Evolutionary conservation across 2,113 vertebrate species (phyloP).

Genomic region (Pelobates fuscus): DNA sequence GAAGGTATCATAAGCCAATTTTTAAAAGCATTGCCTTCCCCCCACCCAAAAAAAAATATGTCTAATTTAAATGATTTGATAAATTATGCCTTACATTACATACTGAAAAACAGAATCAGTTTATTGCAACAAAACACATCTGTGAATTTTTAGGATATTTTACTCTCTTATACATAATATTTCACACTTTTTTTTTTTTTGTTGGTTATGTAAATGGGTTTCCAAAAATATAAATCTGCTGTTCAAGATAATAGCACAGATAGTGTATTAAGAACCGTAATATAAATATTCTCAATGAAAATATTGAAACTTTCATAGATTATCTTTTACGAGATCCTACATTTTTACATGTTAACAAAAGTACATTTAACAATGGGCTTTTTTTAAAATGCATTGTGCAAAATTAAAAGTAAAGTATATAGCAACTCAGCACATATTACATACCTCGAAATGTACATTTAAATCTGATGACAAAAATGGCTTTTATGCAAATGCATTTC

Average conservation of each 20-base stretch:
- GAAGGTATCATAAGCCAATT: slow-evolving; percentile 51
- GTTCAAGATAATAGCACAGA: neutral
- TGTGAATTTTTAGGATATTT: slow-evolving; percentile 24
- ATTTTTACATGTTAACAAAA: too few relatives aligned
- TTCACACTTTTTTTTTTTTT: slow-evolving; percentile 8
- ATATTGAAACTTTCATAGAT: too few relatives aligned
- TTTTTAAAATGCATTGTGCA: too few relatives aligned
- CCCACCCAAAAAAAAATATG: slow-evolving; percentile 38
- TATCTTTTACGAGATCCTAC: too few relatives aligned
- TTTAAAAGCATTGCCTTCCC: slow-evolving; percentile 46
- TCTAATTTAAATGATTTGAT: slow-evolving; percentile 50
- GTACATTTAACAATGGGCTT: too few relatives aligned
- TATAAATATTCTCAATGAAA: too few relatives aligned
- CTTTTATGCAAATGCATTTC: too few relatives aligned
- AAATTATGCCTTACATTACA: slow-evolving; percentile 46
- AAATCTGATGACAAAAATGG: too few relatives aligned
- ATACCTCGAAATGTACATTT: too few relatives aligned
- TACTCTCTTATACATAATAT: slow-evolving; percentile 42
- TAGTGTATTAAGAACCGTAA: too few relatives aligned
- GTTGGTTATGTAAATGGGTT: slow-evolving; percentile 42
- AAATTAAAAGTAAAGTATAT: too few relatives aligned
- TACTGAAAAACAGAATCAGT: slow-evolving; percentile 39
- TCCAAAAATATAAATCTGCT: slow-evolving; percentile 14
- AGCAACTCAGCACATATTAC: too few relatives aligned
- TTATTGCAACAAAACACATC: slow-evolving; percentile 44